Conservation (phyloP, 1,140 invertebrate genomes). For the Hylaeus volcanicus region DNA sequence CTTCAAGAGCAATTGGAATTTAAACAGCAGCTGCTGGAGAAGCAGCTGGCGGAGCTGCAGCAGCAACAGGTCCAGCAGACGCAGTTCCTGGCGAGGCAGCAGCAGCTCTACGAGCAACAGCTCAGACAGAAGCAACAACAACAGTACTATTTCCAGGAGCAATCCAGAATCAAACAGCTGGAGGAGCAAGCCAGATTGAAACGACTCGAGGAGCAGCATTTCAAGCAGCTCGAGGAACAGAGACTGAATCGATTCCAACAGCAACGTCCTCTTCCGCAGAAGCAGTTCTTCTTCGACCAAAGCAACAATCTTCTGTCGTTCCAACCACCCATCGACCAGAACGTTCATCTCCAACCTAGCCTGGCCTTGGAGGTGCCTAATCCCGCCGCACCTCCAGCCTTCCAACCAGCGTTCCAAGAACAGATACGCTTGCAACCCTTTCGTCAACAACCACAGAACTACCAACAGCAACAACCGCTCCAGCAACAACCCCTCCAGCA, state of each 20-base stretch:
- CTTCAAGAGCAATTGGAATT: constrained; percentile 84
- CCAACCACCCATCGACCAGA: constrained; percentile 63
- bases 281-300: constrained; percentile 71
- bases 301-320: constrained; percentile 62
- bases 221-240: constrained; percentile 71
- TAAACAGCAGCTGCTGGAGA: constrained; percentile 86
- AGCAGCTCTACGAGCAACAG: constrained; percentile 82
- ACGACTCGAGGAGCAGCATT: constrained; percentile 61
- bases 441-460: constrained; percentile 65
- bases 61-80: constrained; percentile 87
- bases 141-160: constrained; percentile 78
- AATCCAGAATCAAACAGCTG: constrained; percentile 76
- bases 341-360: constrained; percentile 77
- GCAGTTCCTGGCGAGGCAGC: constrained; percentile 83
- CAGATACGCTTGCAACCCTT: constrained; percentile 71
- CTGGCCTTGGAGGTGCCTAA: constrained; percentile 74
- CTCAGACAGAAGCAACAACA: constrained; percentile 80
- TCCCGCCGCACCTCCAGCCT: constrained; percentile 57
- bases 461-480: constrained; percentile 73
- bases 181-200: constrained; percentile 68
- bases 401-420: constrained; percentile 62
- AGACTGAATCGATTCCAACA: constrained; percentile 54
- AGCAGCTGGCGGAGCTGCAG: constrained; percentile 85
- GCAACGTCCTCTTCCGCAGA: constrained; percentile 65
- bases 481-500: constrained; percentile 66